phyloP scores from a whole-genome alignment of 1,140 invertebrate genomes.

The Brachionus rubens region DNA sequence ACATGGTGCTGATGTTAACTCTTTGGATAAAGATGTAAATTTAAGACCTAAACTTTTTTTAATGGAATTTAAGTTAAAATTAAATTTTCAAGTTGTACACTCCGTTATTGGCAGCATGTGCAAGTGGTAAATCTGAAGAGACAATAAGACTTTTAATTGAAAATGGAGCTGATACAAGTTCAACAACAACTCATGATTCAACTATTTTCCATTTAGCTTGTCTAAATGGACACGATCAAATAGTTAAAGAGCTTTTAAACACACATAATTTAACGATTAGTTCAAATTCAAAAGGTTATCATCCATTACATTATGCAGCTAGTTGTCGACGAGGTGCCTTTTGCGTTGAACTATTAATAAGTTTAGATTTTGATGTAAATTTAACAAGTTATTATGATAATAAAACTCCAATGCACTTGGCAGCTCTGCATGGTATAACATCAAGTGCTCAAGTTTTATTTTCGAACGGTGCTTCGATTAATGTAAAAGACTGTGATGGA shows the following conservation, averaged over 20 bases:
- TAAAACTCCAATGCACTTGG: slow-evolving; percentile 68
- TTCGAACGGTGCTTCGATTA: slow-evolving; percentile 51
- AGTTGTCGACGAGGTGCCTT: slow-evolving; percentile 64
- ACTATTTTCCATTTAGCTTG: slow-evolving; percentile 68
- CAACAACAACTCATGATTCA: slow-evolving; percentile 66
- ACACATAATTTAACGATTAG: slow-evolving; percentile 61
- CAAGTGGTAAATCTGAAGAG: slow-evolving; percentile 60
- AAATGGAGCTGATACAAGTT: slow-evolving; percentile 64
- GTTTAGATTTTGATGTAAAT: slow-evolving; percentile 64
- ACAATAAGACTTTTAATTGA: slow-evolving; percentile 62
- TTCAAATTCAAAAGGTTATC: slow-evolving; percentile 61
- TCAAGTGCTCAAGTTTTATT: slow-evolving; percentile 66
- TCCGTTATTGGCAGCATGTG: slow-evolving; percentile 59
- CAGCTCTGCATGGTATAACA: slow-evolving; percentile 68
- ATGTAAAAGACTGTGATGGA: slow-evolving; percentile 11
- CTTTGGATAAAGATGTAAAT: slow-evolving; percentile 63
- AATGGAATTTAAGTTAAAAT: no score
- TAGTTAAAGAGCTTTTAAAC: slow-evolving; percentile 62
- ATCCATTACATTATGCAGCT: slow-evolving; percentile 68
- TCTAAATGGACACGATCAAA: slow-evolving; percentile 65
- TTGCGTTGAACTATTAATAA: slow-evolving; percentile 65
- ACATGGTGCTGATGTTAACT: slow-evolving; percentile 64
- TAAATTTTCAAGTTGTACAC: slow-evolving; percentile 61
- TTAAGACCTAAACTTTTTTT: no score
- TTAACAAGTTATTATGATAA: slow-evolving; percentile 65